Conservation (phyloP, 2,888 invertebrate genomes). For the Actias luna region DNA sequence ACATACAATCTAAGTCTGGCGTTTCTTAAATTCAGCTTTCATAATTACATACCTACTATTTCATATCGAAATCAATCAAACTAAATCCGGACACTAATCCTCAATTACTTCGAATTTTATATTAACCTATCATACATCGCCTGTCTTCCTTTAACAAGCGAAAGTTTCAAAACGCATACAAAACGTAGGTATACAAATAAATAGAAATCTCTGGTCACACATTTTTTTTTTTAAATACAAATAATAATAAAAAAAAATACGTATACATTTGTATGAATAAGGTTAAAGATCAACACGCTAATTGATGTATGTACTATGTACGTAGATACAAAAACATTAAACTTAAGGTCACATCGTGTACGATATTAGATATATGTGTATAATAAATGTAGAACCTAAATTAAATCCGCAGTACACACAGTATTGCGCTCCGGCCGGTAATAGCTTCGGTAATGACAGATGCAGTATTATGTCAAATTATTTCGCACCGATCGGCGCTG, state of each 20-base stretch:
- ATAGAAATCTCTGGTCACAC: not conserved
- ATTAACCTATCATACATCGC: not conserved
- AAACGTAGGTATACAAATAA: not conserved
- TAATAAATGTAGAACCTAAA: constrained; percentile 30
- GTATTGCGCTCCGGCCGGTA: constrained; percentile 46
- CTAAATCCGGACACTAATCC: not conserved
- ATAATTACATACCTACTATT: not conserved
- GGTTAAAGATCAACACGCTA: constrained; percentile 4
- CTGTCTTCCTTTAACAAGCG: not conserved
- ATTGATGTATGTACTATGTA: too few species aligned
- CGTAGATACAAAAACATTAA: not conserved
- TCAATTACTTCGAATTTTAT: not conserved
- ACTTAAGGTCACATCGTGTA: not conserved
- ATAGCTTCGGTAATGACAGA: constrained; percentile 61
- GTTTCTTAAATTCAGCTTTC: not conserved
- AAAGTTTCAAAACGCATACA: not conserved
- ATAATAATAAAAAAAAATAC: not conserved
- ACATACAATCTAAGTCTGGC: not conserved
- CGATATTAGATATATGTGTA: not conserved
- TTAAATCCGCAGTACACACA: constrained; percentile 35
- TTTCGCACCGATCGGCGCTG: constrained; percentile 75
- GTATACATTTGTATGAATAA: not conserved
- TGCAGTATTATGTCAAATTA: constrained; percentile 78
- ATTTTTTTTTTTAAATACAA: too few species aligned
- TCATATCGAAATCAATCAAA: not conserved